Evolutionary conservation across 2,888 invertebrate genomes (phyloP), one percentile per base, ranked within the genome.

Genomic region (Napeogenes inachia): DNA sequence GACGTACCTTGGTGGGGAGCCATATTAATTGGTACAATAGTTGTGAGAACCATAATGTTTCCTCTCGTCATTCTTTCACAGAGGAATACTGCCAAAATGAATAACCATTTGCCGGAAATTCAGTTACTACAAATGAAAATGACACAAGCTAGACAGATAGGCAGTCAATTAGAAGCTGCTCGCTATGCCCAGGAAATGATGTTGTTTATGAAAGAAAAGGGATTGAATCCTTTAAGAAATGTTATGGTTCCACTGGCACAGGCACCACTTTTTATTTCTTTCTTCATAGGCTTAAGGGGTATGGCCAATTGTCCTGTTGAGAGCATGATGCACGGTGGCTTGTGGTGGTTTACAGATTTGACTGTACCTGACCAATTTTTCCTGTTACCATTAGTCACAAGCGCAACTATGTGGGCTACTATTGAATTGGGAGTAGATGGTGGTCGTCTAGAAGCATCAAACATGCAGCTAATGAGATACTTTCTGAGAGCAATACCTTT

Each of bases 1-100:
- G 96, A 95, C 71, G 69, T 99, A 12, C 99, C 99, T 0, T 99
- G 99, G 99, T 99, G 98, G 98, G 94, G 92, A 46, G 91, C 96
- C 12, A 98, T 99, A 72, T 91, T 94, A 3, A 85, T 95, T 60
- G 95, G 95, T n/a, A 98, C 98, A 0, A 64, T 96, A 2, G 82
- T 93, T 42, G 93, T 98, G 0, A 93, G 99, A 74, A 75, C 94
- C 0, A 71, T 93, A 0, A 91, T 98, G 80, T 97, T 99, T 73
- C 98, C 98, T 0, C 81, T 99, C 60, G 95, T 98, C 0, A 92
- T 99, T 59, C 82, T 94, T 73, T 89, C 96, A 0, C 98, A 98
- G 85, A 92, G 93, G 71, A 96, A 96, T 82, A 92, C 94, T 0
- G 95, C 96, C 0, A 92, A 92, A 70, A 95, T 98, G 94, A 93